Conservation (phyloP, 2,797 vertebrate genomes). For the Ambastaia sidthimunki region DNA sequence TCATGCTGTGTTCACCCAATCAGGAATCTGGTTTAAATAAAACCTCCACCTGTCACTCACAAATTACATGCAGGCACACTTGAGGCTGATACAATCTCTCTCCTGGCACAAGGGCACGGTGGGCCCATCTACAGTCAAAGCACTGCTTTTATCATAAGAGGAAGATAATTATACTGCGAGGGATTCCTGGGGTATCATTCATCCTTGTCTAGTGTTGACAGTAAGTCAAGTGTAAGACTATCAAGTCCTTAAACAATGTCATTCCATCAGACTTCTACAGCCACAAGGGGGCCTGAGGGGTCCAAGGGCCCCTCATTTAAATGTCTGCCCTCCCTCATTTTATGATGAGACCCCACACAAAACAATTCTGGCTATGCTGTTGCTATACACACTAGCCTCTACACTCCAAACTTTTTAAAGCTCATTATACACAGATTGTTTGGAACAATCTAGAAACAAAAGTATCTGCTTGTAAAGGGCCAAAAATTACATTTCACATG, state of each 20-base stretch:
- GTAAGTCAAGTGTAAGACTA: background rate
- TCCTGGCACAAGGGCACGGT: constrained; percentile 43
- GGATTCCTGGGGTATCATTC: background rate
- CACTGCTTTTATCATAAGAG: background rate
- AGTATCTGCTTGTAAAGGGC: background rate
- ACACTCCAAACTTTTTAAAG: background rate
- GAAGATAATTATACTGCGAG: background rate
- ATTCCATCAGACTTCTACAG: no score
- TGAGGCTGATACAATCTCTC: constrained; percentile 44
- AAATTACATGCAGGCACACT: constrained; percentile 59
- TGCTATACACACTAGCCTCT: background rate
- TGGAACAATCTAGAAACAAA: background rate
- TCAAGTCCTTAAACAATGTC: no score
- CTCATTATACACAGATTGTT: background rate
- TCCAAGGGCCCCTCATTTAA: no score
- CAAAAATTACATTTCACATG: background rate
- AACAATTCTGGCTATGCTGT: no score
- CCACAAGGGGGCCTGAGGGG: no score
- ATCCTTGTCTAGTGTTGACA: background rate
- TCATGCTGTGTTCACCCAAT: constrained; percentile 57
- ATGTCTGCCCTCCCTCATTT: no score
- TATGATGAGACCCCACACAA: no score
- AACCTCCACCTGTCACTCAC: constrained; percentile 71
- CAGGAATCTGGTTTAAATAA: constrained; percentile 63
- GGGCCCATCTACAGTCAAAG: constrained; percentile 15